phyloP scores from a whole-genome alignment of 2,888 invertebrate genomes.

The Cordilura impudica region DNA sequence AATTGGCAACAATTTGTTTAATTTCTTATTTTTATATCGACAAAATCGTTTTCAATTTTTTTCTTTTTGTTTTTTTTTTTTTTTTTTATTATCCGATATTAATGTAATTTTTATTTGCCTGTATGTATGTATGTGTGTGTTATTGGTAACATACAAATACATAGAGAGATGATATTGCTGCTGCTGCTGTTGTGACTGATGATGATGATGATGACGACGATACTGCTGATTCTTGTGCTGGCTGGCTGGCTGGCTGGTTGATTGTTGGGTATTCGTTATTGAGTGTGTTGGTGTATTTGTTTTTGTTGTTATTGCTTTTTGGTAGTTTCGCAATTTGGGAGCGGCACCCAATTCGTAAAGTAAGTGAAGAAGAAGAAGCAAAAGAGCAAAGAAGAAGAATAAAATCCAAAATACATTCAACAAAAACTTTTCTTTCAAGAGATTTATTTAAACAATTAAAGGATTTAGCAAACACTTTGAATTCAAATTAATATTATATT shows the following conservation, averaged over 20 bases:
- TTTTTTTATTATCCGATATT: conserved; percentile 16
- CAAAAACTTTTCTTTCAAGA: not conserved
- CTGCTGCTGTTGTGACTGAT: not conserved
- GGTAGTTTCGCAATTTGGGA: conserved; percentile 59
- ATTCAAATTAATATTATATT: not conserved
- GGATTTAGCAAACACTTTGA: not conserved
- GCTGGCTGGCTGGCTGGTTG: not conserved
- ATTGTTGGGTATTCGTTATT: not conserved
- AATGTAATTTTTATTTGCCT: conserved; percentile 51
- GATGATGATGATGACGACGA: conserved; percentile 12
- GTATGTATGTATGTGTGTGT: conserved; percentile 31
- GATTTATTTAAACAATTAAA: not conserved
- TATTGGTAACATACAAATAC: conserved; percentile 32
- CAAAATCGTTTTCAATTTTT: no score
- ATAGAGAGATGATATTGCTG: conserved; percentile 10
- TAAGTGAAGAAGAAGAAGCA: conserved; percentile 36
- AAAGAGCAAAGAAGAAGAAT: conserved; percentile 20
- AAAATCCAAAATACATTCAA: conserved; percentile 4
- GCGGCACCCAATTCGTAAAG: conserved; percentile 57
- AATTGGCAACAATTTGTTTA: not conserved
- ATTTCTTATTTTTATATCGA: not conserved
- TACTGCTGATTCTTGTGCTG: conserved; percentile 24
- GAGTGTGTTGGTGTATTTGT: conserved; percentile 52
- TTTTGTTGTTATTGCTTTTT: conserved; percentile 56
- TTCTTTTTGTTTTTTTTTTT: not conserved